Conservation (phyloP, 1,140 invertebrate species). For the Lepidotrigona ventralis region DNA sequence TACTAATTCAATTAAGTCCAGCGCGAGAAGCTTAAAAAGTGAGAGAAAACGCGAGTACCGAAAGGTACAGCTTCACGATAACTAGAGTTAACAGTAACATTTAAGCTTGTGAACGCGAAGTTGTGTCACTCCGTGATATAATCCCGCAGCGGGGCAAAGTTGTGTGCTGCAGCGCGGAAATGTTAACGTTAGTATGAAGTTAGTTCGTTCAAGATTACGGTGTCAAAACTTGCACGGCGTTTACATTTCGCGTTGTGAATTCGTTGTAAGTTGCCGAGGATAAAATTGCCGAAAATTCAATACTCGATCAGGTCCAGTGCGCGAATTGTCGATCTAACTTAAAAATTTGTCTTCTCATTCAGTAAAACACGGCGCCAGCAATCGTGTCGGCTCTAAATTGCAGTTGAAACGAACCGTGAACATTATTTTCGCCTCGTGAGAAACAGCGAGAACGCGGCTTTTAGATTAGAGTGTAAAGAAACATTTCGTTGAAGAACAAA, state of each 20-base stretch:
- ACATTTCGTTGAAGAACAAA: background rate
- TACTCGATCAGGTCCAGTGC: background rate
- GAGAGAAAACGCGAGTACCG: background rate
- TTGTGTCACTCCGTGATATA: slow-evolving; percentile 2
- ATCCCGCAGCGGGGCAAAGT: background rate
- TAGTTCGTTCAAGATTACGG: slow-evolving; percentile 25
- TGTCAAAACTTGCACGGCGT: slow-evolving; percentile 17
- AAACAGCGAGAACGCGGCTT: background rate
- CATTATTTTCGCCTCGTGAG: background rate
- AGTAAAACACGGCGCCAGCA: background rate
- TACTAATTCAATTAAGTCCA: background rate
- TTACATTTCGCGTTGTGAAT: background rate
- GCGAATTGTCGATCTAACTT: no score
- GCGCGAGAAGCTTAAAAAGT: background rate
- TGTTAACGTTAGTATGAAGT: slow-evolving; percentile 21
- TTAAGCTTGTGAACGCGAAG: background rate
- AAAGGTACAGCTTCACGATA: background rate
- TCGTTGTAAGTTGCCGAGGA: no score
- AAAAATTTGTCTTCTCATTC: background rate
- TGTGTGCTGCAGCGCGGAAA: background rate
- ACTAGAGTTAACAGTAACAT: background rate
- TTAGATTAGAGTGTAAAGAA: background rate
- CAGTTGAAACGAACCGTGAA: background rate
- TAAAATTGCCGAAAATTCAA: background rate
- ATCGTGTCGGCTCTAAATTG: background rate